A percentile compares a stretch with the other conserved stretches of the same genome.
phyloP scores from a whole-genome alignment of 2,113 vertebrate genomes.

The Shinisaurus crocodilurus region DNA sequence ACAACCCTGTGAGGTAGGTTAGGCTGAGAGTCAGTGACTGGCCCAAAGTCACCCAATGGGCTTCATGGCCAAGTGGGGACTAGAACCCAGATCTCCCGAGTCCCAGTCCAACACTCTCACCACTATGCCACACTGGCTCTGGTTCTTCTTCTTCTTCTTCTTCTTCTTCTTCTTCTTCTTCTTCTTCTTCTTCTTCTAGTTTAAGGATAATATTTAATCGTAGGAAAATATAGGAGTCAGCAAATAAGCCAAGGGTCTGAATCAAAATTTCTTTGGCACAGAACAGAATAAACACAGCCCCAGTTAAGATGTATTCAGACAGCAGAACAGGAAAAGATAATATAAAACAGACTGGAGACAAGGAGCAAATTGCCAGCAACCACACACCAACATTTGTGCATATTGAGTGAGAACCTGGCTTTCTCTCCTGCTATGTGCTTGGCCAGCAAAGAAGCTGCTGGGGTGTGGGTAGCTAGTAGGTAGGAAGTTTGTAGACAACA shows the following conservation, averaged over 20 bases:
- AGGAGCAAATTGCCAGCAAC: not conserved
- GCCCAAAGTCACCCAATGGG: too few species aligned
- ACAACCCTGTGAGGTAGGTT: too few species aligned
- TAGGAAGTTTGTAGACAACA: not conserved
- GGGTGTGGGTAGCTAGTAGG: not conserved
- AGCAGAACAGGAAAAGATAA: not conserved
- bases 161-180: not conserved
- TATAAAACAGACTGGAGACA: not conserved
- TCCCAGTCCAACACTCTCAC: too few species aligned
- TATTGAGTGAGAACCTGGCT: not conserved
- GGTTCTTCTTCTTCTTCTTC: too few species aligned
- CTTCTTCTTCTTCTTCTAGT: not conserved
- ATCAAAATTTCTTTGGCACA: not conserved
- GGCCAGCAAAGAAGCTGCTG: not conserved
- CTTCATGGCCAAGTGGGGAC: too few species aligned
- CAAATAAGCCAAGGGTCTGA: not conserved
- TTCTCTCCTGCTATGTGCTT: not conserved
- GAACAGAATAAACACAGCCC: not conserved
- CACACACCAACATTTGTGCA: not conserved
- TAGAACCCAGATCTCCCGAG: too few species aligned
- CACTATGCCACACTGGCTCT: too few species aligned
- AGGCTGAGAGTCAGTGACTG: too few species aligned
- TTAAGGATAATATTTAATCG: not conserved
- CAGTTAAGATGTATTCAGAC: not conserved
- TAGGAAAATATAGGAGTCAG: not conserved